Base-by-base conservation (phyloP, 1,140 invertebrate genomes). In the Phenacoccus solenopsis region DNA sequence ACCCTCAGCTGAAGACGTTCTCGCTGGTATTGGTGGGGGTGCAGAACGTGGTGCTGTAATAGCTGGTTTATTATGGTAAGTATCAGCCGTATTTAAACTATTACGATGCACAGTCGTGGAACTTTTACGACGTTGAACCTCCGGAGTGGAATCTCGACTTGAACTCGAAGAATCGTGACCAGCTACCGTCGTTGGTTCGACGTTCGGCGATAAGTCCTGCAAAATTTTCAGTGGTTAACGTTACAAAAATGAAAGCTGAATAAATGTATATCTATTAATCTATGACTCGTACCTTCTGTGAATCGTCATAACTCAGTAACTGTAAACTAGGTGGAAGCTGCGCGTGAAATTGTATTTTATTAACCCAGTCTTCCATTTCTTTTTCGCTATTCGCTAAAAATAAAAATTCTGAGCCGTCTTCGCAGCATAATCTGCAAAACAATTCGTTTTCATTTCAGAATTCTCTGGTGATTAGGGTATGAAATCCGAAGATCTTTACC, bases 331-430 rank as follows among this genome's bases (percentile, higher is more conserved):
- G 94, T 24, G 92, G 90, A 71, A 96, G 80, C 75, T 86, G 84
- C n/a, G 96, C 94, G 78, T 96, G 93, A 83, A 97, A 97, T 32
- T 86, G 85, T 72, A 98, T 89, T 81, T 96, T 96, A 74, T 90
- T 88, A 1, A 97, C 87, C 96, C 96, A 99, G 69, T 96, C 91
- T 73, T 87, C 83, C 86, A 98, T 89, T 71, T 90, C 86, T 1
- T 86, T 84, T 49, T 87, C 84, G 69, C 81, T 86, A 0, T 85
- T 79, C 64, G 91, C 89, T 67, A 91, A 82, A 77, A 98, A 94
- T 28, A 98, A 81, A 80, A 91, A 98, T 79, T 98, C 94, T 0
- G 94, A 90, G 4, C 93, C 93, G 79, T 98, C 96, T 1, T 87
- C 86, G 71, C 91, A 87, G 72, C 85, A 84, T n/a, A 97, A 77